Percentiles rank a stretch among this genome's conserved stretches.
phyloP scores from a whole-genome alignment of 2,888 invertebrate species.

The Agriopis aurantiaria region DNA sequence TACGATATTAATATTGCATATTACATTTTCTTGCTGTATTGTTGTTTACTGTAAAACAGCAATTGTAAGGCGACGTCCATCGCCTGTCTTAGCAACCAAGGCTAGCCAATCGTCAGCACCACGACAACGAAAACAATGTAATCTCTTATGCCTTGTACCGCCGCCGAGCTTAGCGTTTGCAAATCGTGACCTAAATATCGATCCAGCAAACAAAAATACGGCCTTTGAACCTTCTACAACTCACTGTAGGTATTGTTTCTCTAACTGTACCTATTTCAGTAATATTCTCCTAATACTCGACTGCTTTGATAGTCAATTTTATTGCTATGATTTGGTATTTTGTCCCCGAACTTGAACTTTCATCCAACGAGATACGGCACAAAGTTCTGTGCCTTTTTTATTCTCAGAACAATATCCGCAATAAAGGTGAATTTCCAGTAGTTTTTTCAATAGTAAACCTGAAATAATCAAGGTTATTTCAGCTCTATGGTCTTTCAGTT shows the following conservation, averaged over 20 bases:
- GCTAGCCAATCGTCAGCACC: too few species aligned
- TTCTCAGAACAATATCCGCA: background rate
- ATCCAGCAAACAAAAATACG: conserved; percentile 43
- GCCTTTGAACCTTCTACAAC: conserved; percentile 17
- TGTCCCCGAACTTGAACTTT: conserved; percentile 4
- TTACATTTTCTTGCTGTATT: too few species aligned
- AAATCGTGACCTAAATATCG: conserved; percentile 62
- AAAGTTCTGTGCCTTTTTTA: background rate
- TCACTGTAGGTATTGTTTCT: conserved; percentile 5
- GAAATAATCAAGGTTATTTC: conserved; percentile 4
- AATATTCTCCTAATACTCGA: conserved; percentile 12
- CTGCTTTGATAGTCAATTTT: conserved; percentile 8
- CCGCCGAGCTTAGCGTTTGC: conserved; percentile 15
- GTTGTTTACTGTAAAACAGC: too few species aligned
- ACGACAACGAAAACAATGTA: background rate
- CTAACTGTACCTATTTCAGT: conserved; percentile 5
- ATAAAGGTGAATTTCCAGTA: conserved; percentile 11
- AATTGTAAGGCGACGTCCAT: too few species aligned
- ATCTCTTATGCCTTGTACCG: conserved; percentile 1
- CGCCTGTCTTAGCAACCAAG: too few species aligned
- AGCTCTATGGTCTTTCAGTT: conserved; percentile 19
- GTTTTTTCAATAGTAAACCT: conserved; percentile 7
- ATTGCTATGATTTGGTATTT: background rate
- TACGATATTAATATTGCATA: too few species aligned
- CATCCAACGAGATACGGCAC: background rate